Evolutionary conservation across 2,797 vertebrate genomes (phyloP), one percentile per base, ranked within the genome.

Genomic region (Melanotaenia parkinsoni): DNA sequence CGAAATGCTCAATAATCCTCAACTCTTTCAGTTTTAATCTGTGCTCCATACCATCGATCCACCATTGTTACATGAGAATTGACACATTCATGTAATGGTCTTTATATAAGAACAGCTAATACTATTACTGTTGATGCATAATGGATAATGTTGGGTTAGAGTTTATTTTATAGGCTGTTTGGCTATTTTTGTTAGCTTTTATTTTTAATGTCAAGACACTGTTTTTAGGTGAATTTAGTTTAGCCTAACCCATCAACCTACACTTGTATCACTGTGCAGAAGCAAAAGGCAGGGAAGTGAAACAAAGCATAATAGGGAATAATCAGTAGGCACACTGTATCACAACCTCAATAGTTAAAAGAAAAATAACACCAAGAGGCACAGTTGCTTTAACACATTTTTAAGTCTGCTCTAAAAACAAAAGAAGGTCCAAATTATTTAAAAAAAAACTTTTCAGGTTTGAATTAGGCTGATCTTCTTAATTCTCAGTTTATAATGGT

Each of bases 241-340:
- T 14, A 28, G 53, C 22, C 24, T 54, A 13, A 26, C 51, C 24
- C 12, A 26, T 14, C 4, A 13, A 18, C 24, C 26, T 26, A 28
- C 53, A 12, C 26, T 4, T 56, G 53, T 28, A 28, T 28, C 5
- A 2, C 13, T 56, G 22, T 56, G 53, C 26, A 56, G 26, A 24
- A 26, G 51, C 51, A 54, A 13, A 28, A 56, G 30, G 26, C 26
- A 56, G 53, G 53, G 53, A 56, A 56, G 53, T 56, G 53, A 56
- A 56, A 56, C 53, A 28, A 56, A 14, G 2, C 16, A 28, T 26
- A 53, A 53, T 6, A 54, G 24, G 8, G 54, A 56, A 30, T 22
- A 56, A 56, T 13, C 16, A 56, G 24, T 10, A 50, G 45, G 45
- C 20, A 2, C 11, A 11, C 12, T 14, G 4, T 24, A 2, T 11